Conservation (phyloP, 2,113 vertebrate species). For the Sander lucioperca region DNA sequence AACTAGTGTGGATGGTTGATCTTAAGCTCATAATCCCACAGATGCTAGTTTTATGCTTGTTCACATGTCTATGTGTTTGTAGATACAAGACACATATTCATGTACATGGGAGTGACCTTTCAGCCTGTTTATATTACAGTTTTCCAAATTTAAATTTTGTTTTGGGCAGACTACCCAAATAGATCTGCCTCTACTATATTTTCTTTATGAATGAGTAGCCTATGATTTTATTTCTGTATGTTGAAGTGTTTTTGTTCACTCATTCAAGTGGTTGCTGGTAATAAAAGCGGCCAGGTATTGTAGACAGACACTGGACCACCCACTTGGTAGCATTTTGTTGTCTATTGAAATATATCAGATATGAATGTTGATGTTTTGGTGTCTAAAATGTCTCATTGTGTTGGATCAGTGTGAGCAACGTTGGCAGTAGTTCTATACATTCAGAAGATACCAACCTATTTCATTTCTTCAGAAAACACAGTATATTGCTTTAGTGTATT, state of each 20-base stretch:
- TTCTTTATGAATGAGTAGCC: neutral
- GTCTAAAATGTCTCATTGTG: neutral
- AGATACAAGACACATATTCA: neutral
- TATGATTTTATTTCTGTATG: neutral
- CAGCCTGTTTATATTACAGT: neutral
- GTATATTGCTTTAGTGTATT: neutral
- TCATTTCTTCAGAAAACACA: neutral
- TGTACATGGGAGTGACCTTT: neutral
- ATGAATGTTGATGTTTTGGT: neutral
- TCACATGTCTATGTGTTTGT: slow-evolving; percentile 12
- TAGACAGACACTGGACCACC: neutral
- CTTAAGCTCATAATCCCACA: slow-evolving; percentile 52
- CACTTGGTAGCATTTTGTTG: neutral
- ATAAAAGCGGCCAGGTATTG: neutral
- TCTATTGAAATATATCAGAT: neutral
- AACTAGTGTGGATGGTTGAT: slow-evolving; percentile 15
- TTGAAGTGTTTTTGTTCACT: neutral
- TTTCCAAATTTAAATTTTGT: neutral
- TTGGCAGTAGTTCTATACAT: neutral
- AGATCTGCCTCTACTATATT: neutral
- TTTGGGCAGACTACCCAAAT: neutral
- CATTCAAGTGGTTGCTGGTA: neutral
- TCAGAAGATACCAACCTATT: neutral
- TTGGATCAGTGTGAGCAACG: neutral
- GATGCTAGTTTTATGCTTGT: slow-evolving; percentile 29